Base-by-base conservation (phyloP, 1,140 invertebrate genomes). In the Drosophila virilis region DNA sequence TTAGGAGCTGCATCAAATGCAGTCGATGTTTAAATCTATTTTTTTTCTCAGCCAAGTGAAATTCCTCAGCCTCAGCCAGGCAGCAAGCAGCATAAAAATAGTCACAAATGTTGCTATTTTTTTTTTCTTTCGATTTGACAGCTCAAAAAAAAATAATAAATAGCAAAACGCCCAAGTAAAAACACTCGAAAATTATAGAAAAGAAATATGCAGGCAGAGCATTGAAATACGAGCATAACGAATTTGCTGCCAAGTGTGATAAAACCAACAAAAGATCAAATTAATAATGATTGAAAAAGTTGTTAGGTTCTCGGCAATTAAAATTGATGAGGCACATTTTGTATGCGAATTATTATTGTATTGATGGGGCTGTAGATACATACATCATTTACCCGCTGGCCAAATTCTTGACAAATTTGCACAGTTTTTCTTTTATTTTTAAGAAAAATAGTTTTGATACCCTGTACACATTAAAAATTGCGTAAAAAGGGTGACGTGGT, bases 11-110 rank as follows among this genome's bases (percentile, higher is more conserved):
- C 46, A 60, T 67, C 9, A 42, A 43, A n/a, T 51, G 52, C 69
- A 60, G 59, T 43, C 51, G 64, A 65, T 78, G 58, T 74, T 78
- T 69, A 50, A 48, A 69, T 73, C 55, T 71, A 13, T 65, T 32
- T 65, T 54, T 52, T 52, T 33, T 64, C 42, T 65, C 28, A 76
- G 77, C 72, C 69, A 80, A 84, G 69, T 73, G 71, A 85, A 84
- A 84, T 84, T 85, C 77, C 74, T 77, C 22, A 67, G 55, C 68
- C 68, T 84, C 81, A 80, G 81, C 81, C 77, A 84, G 61, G 73
- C 80, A 80, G 52, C 67, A 54, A 45, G 65, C 51, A 67, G 61
- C 65, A 74, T 77, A 77, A 72, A 83, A 83, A 83, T 84, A 84
- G 80, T 84, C 68, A 54, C 62, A 48, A 78, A 70, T 65, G 22